Conservation (phyloP, 2,888 invertebrate genomes). For the Drosophila robusta region DNA sequence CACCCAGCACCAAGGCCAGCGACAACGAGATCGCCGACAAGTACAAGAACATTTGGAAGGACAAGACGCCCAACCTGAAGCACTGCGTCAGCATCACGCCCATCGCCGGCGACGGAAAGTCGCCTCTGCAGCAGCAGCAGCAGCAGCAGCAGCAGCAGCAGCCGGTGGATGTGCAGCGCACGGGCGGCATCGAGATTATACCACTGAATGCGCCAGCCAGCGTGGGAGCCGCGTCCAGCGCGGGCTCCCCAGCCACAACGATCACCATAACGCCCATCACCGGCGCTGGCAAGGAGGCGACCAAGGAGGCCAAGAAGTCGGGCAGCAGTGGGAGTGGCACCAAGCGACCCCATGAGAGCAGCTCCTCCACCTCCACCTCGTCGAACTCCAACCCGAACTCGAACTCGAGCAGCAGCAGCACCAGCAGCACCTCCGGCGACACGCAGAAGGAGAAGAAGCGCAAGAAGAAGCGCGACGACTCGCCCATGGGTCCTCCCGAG, state of each 20-base stretch:
- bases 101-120: slow-evolving; percentile 67
- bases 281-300: slow-evolving; percentile 52
- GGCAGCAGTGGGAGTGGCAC: slow-evolving; percentile 34
- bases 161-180: slow-evolving; percentile 75
- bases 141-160: no score
- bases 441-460: slow-evolving; percentile 89
- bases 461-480: slow-evolving; percentile 90
- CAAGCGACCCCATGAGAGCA: slow-evolving; percentile 66
- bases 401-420: slow-evolving; percentile 32
- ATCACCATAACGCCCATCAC: slow-evolving; percentile 94
- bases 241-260: slow-evolving; percentile 88
- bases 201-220: slow-evolving; percentile 87
- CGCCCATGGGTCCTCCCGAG: slow-evolving; percentile 88
- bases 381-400: slow-evolving; percentile 6
- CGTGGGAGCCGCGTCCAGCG: slow-evolving; percentile 85
- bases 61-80: slow-evolving; percentile 82
- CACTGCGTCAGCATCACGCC: slow-evolving; percentile 84
- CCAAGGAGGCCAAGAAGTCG: slow-evolving; percentile 59
- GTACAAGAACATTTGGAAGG: slow-evolving; percentile 84
- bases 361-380: slow-evolving; percentile 39
- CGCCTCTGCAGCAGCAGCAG: slow-evolving; percentile 25
- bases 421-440: slow-evolving; percentile 46
- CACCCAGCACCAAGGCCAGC: slow-evolving; percentile 53
- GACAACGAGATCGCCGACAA: slow-evolving; percentile 83
- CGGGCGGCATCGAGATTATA: slow-evolving; percentile 91